These are phyloP conservation scores for Somateria mollissima DNA, from an alignment of 2,797 vertebrate genomes.

Conservation along the genomic window DNA sequence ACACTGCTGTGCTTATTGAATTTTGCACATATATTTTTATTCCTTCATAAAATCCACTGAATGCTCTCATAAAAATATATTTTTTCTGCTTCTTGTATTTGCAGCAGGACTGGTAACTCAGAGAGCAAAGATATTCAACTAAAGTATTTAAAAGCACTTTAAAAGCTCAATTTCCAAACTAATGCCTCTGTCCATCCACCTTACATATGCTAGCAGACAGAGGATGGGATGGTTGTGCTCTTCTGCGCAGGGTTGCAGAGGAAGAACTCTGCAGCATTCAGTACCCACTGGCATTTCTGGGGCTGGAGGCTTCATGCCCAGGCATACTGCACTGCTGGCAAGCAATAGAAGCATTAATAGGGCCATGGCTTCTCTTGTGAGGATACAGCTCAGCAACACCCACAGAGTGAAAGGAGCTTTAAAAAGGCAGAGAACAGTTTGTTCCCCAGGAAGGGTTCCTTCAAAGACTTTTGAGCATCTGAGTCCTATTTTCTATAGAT, in stretches of 20 bases:
- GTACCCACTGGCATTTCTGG: rapidly evolving
- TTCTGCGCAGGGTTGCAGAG: background rate
- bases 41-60: background rate
- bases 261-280: background rate
- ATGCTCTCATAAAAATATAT: background rate
- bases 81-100: background rate
- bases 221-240: background rate
- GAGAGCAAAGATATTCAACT: background rate
- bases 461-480: background rate
- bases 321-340: background rate
- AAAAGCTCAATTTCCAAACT: background rate
- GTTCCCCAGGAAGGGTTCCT: background rate
- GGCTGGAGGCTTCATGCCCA: background rate
- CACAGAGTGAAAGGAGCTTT: background rate
- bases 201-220: background rate
- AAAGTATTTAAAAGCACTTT: background rate
- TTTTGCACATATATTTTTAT: background rate
- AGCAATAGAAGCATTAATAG: background rate
- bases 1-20: background rate
- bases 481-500: background rate
- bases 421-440: background rate
- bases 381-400: background rate
- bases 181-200: background rate
- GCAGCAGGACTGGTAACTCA: background rate
- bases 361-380: background rate